A percentile compares a stretch with the other conserved stretches of the same genome.
These are phyloP conservation scores for Uromys caudimaculatus DNA, from an alignment of 2,797 vertebrate species.

Conservation along the genomic window DNA sequence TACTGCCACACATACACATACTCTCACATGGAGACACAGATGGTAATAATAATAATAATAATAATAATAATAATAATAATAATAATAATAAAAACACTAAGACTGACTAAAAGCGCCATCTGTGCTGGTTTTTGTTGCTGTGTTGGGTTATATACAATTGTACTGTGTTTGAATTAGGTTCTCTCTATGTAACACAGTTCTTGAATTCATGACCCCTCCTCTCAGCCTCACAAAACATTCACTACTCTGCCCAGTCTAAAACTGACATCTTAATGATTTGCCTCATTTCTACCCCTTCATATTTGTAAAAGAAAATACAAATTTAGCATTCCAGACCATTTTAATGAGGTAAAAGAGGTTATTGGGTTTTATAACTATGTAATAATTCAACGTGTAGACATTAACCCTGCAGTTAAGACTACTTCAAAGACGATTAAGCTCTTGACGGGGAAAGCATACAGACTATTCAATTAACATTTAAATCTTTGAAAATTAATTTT, in stretches of 20 bases:
- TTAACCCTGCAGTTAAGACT: slow-evolving; percentile 43
- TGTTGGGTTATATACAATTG: background rate
- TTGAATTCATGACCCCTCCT: too few relatives aligned
- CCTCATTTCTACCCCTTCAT: background rate
- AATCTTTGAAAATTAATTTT: slow-evolving; percentile 68
- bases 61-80: background rate
- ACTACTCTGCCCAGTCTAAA: background rate
- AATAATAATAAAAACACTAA: background rate
- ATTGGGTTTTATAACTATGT: background rate
- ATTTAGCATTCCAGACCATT: background rate
- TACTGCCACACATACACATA: background rate
- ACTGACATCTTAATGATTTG: background rate
- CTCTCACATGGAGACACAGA: background rate
- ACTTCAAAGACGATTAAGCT: slow-evolving; percentile 50
- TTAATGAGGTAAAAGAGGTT: slow-evolving; percentile 6
- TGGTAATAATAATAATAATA: background rate
- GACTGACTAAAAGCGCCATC: background rate
- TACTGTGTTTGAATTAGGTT: background rate
- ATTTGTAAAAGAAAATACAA: slow-evolving; percentile 51
- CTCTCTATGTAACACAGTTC: background rate
- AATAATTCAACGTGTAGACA: slow-evolving; percentile 28
- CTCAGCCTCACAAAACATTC: background rate
- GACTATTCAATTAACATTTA: slow-evolving; percentile 68
- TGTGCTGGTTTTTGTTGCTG: background rate
- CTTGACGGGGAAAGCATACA: slow-evolving; percentile 44